Base-by-base conservation (phyloP, 2,797 vertebrate species). In the Dermochelys coriacea region DNA sequence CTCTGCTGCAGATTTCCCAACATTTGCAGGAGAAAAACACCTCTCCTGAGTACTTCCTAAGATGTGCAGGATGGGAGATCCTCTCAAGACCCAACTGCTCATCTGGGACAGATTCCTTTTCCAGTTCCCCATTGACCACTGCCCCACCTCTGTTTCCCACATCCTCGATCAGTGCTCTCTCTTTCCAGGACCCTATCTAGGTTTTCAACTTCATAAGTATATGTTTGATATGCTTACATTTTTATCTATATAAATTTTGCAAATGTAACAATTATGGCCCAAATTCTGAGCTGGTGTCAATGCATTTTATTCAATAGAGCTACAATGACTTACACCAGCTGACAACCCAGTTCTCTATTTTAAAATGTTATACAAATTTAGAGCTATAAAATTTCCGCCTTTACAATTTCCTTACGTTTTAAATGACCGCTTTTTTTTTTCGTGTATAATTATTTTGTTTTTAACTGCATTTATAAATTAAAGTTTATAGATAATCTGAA, bases 211-310 rank as follows among this genome's bases (percentile, higher is more conserved):
- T 77, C 41, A 29, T 29, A 77, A 77, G 45, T 45, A 77, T 29
- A 15, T 71, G 45, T 77, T 77, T 77, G 45, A 77, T 77, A 45
- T 47, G 41, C 45, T 77, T 77, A 49, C 21, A 31, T 77, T 77
- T 49, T 29, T 47, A 49, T 16, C 50, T 55, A 90, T 0, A 0
- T 34, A 4, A 11, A 80, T 64, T 85, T 91, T 8, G 4, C 18
- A 87, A 85, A 54, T 77, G 25, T 8, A 71, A 88, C 75, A 83
- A 84, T 49, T 11, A 85, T 0, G 1, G 93, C 15, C 31, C 81
- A 86, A 37, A 81, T 96, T 74, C 94, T 50, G 27, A 8, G 71
- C 41, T 93, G 86, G 87, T 61, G 31, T 82, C 90, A 89, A 51
- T 89, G 81, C 75, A 82, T 51, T 87, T 55, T 93, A 81, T 16